Percentiles rank a stretch among this genome's conserved stretches.
Conservation (phyloP, 92 coral and sea anemone genomes). For the Desmophyllum pertusum region DNA sequence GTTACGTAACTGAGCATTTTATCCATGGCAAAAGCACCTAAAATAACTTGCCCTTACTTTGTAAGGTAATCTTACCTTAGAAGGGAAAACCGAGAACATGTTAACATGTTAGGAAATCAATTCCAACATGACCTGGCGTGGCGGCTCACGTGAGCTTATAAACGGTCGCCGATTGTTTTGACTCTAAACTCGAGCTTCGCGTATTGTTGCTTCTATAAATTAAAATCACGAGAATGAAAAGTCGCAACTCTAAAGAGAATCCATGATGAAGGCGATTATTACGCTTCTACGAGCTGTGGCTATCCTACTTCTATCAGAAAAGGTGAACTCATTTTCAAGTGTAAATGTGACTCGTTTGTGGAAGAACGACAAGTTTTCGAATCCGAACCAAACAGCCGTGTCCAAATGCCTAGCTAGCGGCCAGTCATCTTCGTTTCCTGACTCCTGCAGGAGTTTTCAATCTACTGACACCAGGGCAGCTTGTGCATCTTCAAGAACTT, state of each 20-base stretch:
- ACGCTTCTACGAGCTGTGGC: neutral
- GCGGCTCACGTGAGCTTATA: neutral
- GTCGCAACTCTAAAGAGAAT: neutral
- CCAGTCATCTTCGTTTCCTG: neutral
- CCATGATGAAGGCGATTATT: neutral
- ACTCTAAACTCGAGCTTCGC: neutral
- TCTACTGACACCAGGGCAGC: constrained; percentile 2
- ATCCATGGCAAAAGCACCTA: neutral
- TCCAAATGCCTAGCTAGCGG: constrained; percentile 3
- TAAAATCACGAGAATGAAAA: neutral
- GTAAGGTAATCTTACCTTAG: neutral
- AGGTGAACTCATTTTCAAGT: neutral
- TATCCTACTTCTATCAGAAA: neutral
- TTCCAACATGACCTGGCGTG: neutral
- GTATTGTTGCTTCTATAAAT: constrained; percentile 8
- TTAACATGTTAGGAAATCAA: constrained; percentile 5
- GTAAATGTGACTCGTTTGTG: constrained; percentile 10
- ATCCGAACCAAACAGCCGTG: constrained; percentile 30
- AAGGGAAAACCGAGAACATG: neutral
- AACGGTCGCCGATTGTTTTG: neutral
- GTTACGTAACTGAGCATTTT: too few species aligned
- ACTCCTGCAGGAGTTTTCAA: constrained; percentile 14
- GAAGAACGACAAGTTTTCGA: constrained; percentile 14
- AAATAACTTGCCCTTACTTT: neutral
- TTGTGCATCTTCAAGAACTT: neutral